Evolutionary conservation across 2,113 vertebrate genomes (phyloP), one percentile per base, ranked within the genome.

Genomic region (Egretta garzetta): DNA sequence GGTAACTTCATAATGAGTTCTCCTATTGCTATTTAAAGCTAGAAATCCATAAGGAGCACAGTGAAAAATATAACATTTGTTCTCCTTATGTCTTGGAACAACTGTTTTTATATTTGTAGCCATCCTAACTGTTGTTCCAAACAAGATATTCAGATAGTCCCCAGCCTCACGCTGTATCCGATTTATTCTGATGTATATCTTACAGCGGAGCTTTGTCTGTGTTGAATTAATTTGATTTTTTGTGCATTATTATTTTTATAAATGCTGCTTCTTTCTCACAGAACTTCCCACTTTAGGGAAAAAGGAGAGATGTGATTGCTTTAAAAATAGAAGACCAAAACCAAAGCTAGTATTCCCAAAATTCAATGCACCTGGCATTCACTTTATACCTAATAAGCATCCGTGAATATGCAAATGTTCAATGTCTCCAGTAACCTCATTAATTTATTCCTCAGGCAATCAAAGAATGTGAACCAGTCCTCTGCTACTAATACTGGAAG

Each of bases 401-500:
- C 98, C 60, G 97, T 98, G 98, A 98, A 98, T 98, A 98, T 98
- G 98, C 98, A 98, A 98, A 98, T 98, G 94, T 83, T 96, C 98
- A 89, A 93, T 96, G 97, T 98, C 98, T 98, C 96, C 94, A 91
- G 98, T 98, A 98, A 98, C 98, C 98, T 98, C 98, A 98, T 98
- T 98, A 98, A 98, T 98, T 98, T 98, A 98, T 98, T 98, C 98
- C 98, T 98, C 97, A 98, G 98, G 98, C 98, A 98, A 98, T 98
- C 97, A 97, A 97, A 95, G 97, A 98, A 98, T 97, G 96, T 97
- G 98, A 98, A 97, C 97, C 98, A 93, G 97, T 97, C 97, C 96
- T 97, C 92, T 96, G 94, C 95, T 96, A 98, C 97, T 89, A 96
- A 97, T 82, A 96, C 96, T 97, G 87, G 94, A 96, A 97, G 89